phyloP scores from a whole-genome alignment of 2,113 vertebrate genomes.

The Hirundichthys speculiger region DNA sequence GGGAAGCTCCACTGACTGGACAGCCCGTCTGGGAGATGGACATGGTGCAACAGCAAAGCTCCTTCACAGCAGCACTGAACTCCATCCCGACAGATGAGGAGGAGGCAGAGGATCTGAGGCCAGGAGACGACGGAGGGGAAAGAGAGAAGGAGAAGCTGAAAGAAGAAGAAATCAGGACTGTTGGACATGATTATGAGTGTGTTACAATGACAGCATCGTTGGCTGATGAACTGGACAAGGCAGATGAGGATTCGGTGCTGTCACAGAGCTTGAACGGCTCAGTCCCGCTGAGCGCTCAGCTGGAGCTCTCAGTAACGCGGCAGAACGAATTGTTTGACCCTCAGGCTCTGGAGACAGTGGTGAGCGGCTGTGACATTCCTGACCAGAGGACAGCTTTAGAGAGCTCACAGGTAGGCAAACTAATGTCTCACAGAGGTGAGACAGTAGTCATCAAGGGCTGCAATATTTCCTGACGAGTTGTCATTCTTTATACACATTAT shows the following conservation, averaged over 20 bases:
- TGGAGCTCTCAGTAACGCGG: constrained; percentile 54
- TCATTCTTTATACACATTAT: background rate
- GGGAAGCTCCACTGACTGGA: constrained; percentile 28
- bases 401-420: constrained; percentile 81
- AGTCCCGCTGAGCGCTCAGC: constrained; percentile 2
- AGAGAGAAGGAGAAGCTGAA: constrained; percentile 6
- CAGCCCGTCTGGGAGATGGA: constrained; percentile 75
- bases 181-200: constrained; percentile 53
- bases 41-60: constrained; percentile 54
- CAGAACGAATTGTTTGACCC: constrained; percentile 80
- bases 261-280: constrained; percentile 18
- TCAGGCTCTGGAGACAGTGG: constrained; percentile 82
- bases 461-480: background rate
- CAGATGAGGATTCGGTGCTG: constrained; percentile 28
- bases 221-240: constrained; percentile 49
- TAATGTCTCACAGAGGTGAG: background rate
- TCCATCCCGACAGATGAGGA: constrained; percentile 46
- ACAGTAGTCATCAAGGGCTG: background rate
- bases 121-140: constrained; percentile 1
- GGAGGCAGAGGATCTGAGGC: constrained; percentile 45
- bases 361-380: constrained; percentile 82
- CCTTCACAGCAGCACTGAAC: constrained; percentile 30
- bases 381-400: constrained; percentile 80
- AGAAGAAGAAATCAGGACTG: constrained; percentile 29
- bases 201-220: constrained; percentile 49